These are phyloP conservation scores for Lepidurus packardi DNA, from an alignment of 1,140 invertebrate genomes.

Conservation along the genomic window DNA sequence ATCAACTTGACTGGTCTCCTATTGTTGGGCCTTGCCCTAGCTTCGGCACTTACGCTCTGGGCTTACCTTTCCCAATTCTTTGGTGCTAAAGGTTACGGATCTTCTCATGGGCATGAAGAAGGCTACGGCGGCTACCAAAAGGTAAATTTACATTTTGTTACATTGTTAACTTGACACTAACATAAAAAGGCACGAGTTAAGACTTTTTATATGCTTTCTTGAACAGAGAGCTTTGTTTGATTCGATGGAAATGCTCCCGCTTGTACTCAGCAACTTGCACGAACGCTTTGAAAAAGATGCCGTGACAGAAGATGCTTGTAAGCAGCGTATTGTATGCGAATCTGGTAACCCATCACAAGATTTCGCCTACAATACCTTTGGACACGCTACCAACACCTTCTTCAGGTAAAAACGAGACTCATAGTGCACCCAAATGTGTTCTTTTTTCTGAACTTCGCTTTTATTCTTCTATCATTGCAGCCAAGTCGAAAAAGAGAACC, in stretches of 20 bases:
- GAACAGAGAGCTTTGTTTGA: slow-evolving; percentile 22
- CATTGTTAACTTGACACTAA: not conserved
- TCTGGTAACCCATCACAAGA: slow-evolving; percentile 9
- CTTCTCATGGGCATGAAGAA: slow-evolving; percentile 8
- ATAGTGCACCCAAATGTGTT: not conserved
- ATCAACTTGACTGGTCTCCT: slow-evolving; percentile 34
- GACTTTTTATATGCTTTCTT: not conserved
- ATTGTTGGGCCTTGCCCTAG: slow-evolving; percentile 31
- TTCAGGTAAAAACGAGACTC: slow-evolving; percentile 29
- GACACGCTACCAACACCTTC: slow-evolving; percentile 29
- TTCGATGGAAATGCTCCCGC: not conserved
- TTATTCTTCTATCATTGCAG: slow-evolving; percentile 24
- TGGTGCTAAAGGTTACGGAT: not conserved
- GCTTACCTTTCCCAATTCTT: slow-evolving; percentile 31
- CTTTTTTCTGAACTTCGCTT: not conserved
- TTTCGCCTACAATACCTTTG: slow-evolving; percentile 28
- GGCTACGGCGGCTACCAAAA: slow-evolving; percentile 27
- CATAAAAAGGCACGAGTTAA: not conserved
- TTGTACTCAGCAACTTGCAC: slow-evolving; percentile 30
- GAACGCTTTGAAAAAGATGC: slow-evolving; percentile 25
- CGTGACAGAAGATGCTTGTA: slow-evolving; percentile 26
- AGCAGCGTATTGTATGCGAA: slow-evolving; percentile 30
- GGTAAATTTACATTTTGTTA: not conserved
- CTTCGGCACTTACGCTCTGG: slow-evolving; percentile 34
- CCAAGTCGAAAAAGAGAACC: slow-evolving; percentile 19